Evolutionary conservation across 2,113 vertebrate genomes (phyloP), one percentile per base, ranked within the genome.

Genomic region (Alligator mississippiensis): DNA sequence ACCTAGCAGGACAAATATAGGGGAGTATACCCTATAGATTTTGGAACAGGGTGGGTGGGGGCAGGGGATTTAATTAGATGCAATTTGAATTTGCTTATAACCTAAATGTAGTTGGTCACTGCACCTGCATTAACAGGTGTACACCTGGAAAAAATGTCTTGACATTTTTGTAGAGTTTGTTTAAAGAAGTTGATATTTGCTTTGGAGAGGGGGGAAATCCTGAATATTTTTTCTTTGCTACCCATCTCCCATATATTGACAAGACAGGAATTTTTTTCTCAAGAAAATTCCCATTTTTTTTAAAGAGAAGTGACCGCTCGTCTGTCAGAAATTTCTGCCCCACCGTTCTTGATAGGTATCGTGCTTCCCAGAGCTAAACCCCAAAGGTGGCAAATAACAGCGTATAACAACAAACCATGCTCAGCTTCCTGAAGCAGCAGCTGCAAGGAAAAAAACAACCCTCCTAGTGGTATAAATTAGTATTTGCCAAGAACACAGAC

Each of bases 291-390:
- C 34, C 28, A 2, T 9, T 9, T 47, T 47, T 47, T 47, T 47
- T 9, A 47, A 47, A 47, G 9, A 47, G 47, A 47, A 47, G 47
- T 8, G 9, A 47, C 47, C 9, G 47, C 47, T 47, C 47, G 9
- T 47, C 47, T 47, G 47, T 47, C 47, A 47, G 47, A 70, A 90
- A 87, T 55, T 83, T 60, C 79, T 90, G 77, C 77, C 77, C 80
- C 82, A 93, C 75, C 60, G 72, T 30, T 70, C 34, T 11, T 88
- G 84, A 91, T 96, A 92, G 90, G 47, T 54, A 90, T 82, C 90
- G 58, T 22, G 57, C 91, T 96, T 90, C 92, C 93, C 90, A 95
- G 93, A 81, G 82, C 78, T 58, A 93, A 96, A 87, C 91, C 86
- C 93, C 83, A 84, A 90, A 95, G 94, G 87, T 55, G 83, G 90